Evolutionary conservation across 2,113 vertebrate species (phyloP).

Genomic region (Phalacrocorax pelagicus): DNA sequence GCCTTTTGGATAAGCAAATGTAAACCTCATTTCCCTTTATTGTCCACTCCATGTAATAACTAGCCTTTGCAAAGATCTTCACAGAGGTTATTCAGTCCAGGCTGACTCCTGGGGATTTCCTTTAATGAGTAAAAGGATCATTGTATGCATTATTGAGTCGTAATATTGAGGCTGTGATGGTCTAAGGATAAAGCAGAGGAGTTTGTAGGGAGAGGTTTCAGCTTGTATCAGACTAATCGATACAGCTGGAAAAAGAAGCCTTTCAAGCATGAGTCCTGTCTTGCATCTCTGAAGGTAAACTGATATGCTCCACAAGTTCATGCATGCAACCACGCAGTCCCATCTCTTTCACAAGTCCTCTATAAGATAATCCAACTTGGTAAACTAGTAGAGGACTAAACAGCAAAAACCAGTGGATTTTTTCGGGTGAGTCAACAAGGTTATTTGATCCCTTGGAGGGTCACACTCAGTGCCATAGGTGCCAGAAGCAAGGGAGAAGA

Average conservation of each 20-base stretch:
- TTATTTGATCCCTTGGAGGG: background rate
- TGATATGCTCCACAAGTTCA: background rate
- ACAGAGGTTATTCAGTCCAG: slow-evolving; percentile 26
- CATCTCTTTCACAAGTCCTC: background rate
- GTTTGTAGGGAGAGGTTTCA: background rate
- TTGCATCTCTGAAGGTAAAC: background rate
- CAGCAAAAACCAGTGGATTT: background rate
- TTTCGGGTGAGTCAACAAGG: background rate
- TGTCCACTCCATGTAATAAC: slow-evolving; percentile 52
- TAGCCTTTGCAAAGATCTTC: slow-evolving; percentile 49
- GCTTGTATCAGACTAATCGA: background rate
- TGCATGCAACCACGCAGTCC: background rate
- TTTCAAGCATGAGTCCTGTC: background rate
- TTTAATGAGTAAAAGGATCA: slow-evolving; percentile 11
- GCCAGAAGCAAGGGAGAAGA: background rate
- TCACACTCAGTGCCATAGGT: background rate
- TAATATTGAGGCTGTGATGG: background rate
- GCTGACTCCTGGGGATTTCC: slow-evolving; percentile 65
- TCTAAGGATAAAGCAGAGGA: background rate
- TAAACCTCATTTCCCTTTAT: slow-evolving; percentile 71
- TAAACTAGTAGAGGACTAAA: background rate
- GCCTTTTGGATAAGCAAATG: slow-evolving; percentile 54
- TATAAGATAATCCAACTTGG: background rate
- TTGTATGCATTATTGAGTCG: background rate
- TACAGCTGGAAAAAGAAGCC: background rate